These are phyloP conservation scores for Notospermus geniculatus DNA, from an alignment of 1,140 invertebrate genomes.

Conservation along the genomic window DNA sequence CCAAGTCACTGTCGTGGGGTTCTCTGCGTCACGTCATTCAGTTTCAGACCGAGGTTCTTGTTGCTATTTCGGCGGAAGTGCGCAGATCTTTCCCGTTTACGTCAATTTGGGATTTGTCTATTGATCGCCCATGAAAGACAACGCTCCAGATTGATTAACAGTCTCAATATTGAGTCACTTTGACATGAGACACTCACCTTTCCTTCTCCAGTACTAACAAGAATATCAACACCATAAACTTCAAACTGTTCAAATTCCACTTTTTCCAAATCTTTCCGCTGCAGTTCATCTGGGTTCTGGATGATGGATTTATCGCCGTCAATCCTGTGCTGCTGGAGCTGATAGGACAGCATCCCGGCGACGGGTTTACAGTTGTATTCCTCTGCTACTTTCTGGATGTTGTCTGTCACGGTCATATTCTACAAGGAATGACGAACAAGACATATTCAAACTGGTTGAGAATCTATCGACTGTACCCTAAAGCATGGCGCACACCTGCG, in stretches of 20 bases:
- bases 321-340: slow-evolving; percentile 76
- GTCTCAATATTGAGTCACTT: no score
- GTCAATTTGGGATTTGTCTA: no score
- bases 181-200: slow-evolving; percentile 57
- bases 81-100: no score
- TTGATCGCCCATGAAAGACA: no score
- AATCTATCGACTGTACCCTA: no score
- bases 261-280: slow-evolving; percentile 96
- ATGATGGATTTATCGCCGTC: slow-evolving; percentile 99
- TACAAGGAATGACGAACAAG: slow-evolving; percentile 55
- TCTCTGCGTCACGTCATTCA: no score
- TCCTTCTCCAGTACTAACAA: slow-evolving; percentile 92
- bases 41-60: no score
- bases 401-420: slow-evolving; percentile 90
- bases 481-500: no score
- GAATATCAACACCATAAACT: slow-evolving; percentile 97
- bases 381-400: slow-evolving; percentile 89
- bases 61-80: no score
- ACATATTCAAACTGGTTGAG: no score
- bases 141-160: no score
- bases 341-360: slow-evolving; percentile 94
- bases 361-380: slow-evolving; percentile 95
- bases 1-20: no score
- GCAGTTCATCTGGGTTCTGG: slow-evolving; percentile 95
- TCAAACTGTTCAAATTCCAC: slow-evolving; percentile 94